Evolutionary conservation across 2,113 vertebrate genomes (phyloP).

Genomic region (Heptranchias perlo): DNA sequence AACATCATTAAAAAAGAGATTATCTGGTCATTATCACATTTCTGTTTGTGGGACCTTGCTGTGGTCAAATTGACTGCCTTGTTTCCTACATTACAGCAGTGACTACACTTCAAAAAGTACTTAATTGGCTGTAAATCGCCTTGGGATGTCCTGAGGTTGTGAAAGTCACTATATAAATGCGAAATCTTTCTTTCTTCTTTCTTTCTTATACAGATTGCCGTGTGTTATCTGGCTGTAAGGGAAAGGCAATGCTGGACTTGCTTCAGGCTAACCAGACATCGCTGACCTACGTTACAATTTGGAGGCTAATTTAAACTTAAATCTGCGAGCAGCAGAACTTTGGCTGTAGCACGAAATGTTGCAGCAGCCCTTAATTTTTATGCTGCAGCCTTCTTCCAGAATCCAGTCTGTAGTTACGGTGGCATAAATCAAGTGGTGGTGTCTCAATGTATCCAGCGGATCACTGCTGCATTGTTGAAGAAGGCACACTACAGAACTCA

Average conservation of each 20-base stretch:
- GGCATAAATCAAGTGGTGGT: not conserved
- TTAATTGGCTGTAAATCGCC: too few species aligned
- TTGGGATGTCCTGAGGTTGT: too few species aligned
- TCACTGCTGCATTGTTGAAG: slow-evolving; percentile 5
- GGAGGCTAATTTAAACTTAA: not conserved
- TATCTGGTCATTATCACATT: too few species aligned
- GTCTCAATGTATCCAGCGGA: not conserved
- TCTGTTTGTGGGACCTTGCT: too few species aligned
- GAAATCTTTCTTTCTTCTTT: not conserved
- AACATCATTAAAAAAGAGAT: too few species aligned
- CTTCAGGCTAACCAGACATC: not conserved
- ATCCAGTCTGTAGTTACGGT: not conserved
- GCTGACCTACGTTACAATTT: not conserved
- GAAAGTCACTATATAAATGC: too few species aligned
- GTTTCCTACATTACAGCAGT: too few species aligned
- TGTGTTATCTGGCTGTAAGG: not conserved
- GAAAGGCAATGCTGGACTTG: not conserved
- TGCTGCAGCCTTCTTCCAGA: not conserved
- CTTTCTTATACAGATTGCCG: not conserved
- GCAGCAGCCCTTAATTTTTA: not conserved
- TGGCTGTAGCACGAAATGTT: not conserved
- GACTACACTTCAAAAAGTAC: too few species aligned
- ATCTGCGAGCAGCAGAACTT: not conserved
- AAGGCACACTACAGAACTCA: not conserved
- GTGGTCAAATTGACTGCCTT: too few species aligned